These are phyloP conservation scores for Porites rus DNA, from an alignment of 92 coral and sea anemone species.

Conservation along the genomic window DNA sequence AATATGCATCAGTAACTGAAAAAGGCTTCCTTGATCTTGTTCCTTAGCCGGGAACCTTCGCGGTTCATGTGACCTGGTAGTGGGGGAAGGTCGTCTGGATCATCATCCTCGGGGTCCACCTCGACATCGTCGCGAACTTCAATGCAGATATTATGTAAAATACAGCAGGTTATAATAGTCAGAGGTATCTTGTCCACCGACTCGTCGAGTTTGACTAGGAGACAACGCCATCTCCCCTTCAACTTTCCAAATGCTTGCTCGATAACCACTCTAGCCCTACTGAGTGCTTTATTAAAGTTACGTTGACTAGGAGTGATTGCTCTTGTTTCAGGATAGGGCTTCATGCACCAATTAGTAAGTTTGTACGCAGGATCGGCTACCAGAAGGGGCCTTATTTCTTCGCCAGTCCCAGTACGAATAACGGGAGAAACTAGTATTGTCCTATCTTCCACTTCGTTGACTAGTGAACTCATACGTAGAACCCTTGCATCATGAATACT, in stretches of 20 bases:
- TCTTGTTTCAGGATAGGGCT: slow-evolving; percentile 6
- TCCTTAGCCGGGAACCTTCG: slow-evolving; percentile 55
- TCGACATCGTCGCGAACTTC: slow-evolving; percentile 12
- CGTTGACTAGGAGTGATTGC: slow-evolving; percentile 48
- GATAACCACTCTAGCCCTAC: slow-evolving; percentile 52
- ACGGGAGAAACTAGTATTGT: no score
- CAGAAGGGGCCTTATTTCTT: no score
- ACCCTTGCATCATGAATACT: slow-evolving; percentile 26
- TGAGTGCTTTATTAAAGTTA: slow-evolving; percentile 42
- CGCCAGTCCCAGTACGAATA: no score
- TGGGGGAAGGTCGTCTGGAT: slow-evolving; percentile 26
- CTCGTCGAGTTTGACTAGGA: slow-evolving; percentile 33
- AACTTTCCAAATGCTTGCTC: slow-evolving; percentile 55
- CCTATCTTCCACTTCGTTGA: background rate
- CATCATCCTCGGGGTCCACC: slow-evolving; percentile 19
- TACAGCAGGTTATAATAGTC: slow-evolving; percentile 39
- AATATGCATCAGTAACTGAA: background rate
- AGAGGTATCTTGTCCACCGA: slow-evolving; percentile 47
- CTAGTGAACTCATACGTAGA: background rate
- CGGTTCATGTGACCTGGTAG: slow-evolving; percentile 38
- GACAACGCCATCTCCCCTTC: slow-evolving; percentile 50
- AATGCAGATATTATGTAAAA: slow-evolving; percentile 19
- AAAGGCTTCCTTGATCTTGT: background rate
- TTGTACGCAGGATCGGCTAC: slow-evolving; percentile 5
- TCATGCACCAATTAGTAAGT: slow-evolving; percentile 64